phyloP scores from a whole-genome alignment of 2,797 vertebrate genomes.

The Aulostomus chinensis region DNA sequence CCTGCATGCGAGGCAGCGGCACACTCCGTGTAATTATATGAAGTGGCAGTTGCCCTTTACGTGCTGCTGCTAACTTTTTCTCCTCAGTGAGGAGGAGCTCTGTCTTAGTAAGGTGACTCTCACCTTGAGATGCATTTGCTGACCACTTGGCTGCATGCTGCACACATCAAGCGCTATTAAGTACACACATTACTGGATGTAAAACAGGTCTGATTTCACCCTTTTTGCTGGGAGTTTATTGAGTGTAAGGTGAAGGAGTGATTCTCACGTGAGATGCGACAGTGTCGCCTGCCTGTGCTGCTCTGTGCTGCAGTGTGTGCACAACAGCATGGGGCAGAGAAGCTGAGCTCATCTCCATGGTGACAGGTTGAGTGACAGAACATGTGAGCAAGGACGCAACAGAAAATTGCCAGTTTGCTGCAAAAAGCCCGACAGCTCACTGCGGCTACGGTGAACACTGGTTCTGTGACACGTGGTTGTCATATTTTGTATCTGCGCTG shows the following conservation, averaged over 20 bases:
- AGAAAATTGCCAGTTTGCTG: slow-evolving; percentile 67
- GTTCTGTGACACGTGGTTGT: slow-evolving; percentile 7
- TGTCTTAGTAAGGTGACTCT: slow-evolving; percentile 26
- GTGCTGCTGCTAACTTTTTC: slow-evolving; percentile 34
- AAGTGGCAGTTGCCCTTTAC: slow-evolving; percentile 66
- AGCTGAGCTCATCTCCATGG: slow-evolving; percentile 71
- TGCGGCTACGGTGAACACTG: slow-evolving; percentile 16
- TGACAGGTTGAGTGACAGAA: slow-evolving; percentile 71
- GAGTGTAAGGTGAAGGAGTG: too few relatives aligned
- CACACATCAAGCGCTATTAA: background rate
- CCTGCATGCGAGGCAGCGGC: slow-evolving; percentile 5
- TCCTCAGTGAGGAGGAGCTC: slow-evolving; percentile 4
- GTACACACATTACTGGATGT: too few relatives aligned
- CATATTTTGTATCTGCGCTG: background rate
- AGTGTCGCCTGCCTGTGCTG: slow-evolving; percentile 16
- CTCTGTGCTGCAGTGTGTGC: slow-evolving; percentile 58
- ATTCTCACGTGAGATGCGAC: slow-evolving; percentile 6
- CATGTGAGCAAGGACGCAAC: slow-evolving; percentile 54
- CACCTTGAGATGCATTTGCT: slow-evolving; percentile 35
- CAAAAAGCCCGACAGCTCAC: slow-evolving; percentile 48
- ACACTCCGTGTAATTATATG: slow-evolving; percentile 24
- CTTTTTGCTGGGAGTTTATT: too few relatives aligned
- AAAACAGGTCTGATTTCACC: too few relatives aligned
- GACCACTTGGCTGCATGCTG: slow-evolving; percentile 7
- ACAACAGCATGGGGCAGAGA: slow-evolving; percentile 44